phyloP scores from a whole-genome alignment of 2,888 invertebrate genomes.

The Aleiodes testaceus region DNA sequence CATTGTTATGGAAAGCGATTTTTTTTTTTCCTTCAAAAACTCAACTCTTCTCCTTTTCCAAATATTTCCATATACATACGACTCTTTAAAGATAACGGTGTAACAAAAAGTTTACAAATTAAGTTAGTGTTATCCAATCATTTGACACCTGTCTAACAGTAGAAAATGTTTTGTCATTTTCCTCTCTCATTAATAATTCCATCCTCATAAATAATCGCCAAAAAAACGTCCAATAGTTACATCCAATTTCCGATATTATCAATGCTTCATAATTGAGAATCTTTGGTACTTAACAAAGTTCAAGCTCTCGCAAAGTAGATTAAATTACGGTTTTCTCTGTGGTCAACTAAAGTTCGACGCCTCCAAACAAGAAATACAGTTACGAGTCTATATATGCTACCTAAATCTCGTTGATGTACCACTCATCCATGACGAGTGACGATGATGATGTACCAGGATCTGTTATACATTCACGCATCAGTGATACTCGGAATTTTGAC shows the following conservation, averaged over 20 bases:
- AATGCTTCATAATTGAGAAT: neutral
- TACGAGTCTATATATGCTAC: slow-evolving; percentile 62
- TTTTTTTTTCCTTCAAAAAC: neutral
- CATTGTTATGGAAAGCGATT: neutral
- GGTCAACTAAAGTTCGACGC: slow-evolving; percentile 9
- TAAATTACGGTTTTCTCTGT: neutral
- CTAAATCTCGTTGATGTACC: slow-evolving; percentile 1
- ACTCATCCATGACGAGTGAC: slow-evolving; percentile 42
- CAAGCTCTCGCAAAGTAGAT: neutral
- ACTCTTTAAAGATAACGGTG: slow-evolving; percentile 52
- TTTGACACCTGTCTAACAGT: slow-evolving; percentile 51
- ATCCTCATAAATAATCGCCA: neutral
- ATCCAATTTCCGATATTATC: neutral
- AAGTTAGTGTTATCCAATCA: slow-evolving; percentile 56
- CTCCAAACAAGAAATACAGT: slow-evolving; percentile 55
- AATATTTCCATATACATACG: neutral
- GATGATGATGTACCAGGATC: slow-evolving; percentile 43
- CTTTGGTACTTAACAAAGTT: neutral
- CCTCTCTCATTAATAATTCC: neutral
- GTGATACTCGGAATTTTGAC: slow-evolving; percentile 31
- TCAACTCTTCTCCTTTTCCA: too few species aligned
- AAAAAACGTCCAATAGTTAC: neutral
- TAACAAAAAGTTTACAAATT: slow-evolving; percentile 55
- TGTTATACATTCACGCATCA: slow-evolving; percentile 34
- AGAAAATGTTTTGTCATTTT: slow-evolving; percentile 53